These are phyloP conservation scores for Megalopta genalis DNA, from an alignment of 1,140 invertebrate species.

Conservation along the genomic window DNA sequence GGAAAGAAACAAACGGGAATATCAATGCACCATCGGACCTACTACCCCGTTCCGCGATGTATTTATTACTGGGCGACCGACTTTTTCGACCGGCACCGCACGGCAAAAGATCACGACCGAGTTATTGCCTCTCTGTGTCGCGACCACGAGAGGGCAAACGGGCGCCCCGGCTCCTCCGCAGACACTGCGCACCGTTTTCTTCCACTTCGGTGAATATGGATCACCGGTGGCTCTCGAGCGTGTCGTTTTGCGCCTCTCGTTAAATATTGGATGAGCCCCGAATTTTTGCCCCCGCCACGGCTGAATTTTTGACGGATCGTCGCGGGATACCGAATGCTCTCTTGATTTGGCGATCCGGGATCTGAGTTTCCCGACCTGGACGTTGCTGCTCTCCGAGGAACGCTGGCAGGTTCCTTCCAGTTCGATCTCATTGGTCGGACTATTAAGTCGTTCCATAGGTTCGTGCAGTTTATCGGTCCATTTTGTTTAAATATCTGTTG, in stretches of 20 bases:
- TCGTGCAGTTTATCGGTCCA: no score
- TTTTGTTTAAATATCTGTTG: no score
- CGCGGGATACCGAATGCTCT: conserved; percentile 7
- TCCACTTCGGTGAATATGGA: conserved; percentile 32
- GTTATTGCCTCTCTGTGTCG: conserved; percentile 32
- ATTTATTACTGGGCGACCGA: conserved; percentile 69
- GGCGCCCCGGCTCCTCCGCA: neutral
- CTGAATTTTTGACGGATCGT: conserved; percentile 20
- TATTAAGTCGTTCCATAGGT: no score
- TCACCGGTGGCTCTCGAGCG: conserved; percentile 3
- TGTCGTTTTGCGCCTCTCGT: conserved; percentile 33
- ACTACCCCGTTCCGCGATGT: conserved; percentile 63
- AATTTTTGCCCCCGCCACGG: conserved; percentile 4
- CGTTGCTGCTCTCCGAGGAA: no score
- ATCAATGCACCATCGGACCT: conserved; percentile 53
- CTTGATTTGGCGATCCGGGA: no score
- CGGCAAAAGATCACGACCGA: conserved; percentile 39
- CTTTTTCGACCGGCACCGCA: conserved; percentile 34
- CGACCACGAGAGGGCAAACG: neutral
- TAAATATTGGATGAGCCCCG: conserved; percentile 40
- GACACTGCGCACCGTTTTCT: conserved; percentile 10
- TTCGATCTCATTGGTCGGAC: no score
- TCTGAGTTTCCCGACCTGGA: no score
- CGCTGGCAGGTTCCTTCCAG: no score
- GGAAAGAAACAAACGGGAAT: conserved; percentile 60